A percentile compares a stretch with the other conserved stretches of the same genome.
Conservation (phyloP, 2,113 vertebrate genomes). For the Agapornis roseicollis region DNA sequence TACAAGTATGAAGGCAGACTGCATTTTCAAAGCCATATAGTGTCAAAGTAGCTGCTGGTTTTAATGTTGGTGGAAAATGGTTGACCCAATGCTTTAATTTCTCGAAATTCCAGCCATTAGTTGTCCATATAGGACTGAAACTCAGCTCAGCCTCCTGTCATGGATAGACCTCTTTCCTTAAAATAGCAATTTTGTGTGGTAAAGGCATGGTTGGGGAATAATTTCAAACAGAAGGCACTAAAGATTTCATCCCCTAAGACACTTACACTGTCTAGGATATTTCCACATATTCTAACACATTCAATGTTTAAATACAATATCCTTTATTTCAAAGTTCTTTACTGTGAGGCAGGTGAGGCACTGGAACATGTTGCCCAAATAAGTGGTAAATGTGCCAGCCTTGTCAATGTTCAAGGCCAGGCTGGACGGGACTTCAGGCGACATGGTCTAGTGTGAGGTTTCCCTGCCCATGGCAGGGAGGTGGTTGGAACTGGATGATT, state of each 20-base stretch:
- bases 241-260: not conserved
- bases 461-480: not conserved
- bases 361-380: not conserved
- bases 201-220: not conserved
- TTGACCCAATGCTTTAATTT: not conserved
- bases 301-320: not conserved
- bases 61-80: not conserved
- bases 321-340: not conserved
- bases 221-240: not conserved
- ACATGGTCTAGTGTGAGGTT: not conserved
- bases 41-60: not conserved
- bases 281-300: not conserved
- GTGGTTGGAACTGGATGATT: not conserved
- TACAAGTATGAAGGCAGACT: not conserved
- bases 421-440: not conserved
- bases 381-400: not conserved
- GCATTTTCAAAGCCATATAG: not conserved
- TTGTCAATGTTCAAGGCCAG: not conserved
- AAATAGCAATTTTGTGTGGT: not conserved
- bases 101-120: not conserved
- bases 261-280: not conserved
- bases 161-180: not conserved
- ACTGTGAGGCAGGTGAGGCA: not conserved
- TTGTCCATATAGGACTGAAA: not conserved
- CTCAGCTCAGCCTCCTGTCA: not conserved